These are phyloP conservation scores for Formica selysi DNA, from an alignment of 1,140 invertebrate genomes.

Conservation along the genomic window DNA sequence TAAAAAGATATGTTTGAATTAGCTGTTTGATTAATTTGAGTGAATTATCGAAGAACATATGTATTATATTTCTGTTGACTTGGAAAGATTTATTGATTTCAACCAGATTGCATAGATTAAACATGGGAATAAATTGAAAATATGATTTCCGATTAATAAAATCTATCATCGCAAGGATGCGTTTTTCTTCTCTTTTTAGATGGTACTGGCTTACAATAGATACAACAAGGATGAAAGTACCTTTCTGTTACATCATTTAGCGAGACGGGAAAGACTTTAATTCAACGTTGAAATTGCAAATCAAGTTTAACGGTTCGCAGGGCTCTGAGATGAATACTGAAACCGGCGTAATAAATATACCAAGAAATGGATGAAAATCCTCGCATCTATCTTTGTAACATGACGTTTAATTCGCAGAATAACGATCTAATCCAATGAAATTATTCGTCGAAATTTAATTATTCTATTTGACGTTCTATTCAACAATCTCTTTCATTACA, in stretches of 20 bases:
- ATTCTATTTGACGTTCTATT: background rate
- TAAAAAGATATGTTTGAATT: background rate
- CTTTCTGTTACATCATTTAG: conserved; percentile 23
- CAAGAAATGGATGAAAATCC: background rate
- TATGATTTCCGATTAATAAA: background rate
- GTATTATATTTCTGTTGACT: background rate
- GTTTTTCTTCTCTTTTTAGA: background rate
- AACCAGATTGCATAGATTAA: background rate
- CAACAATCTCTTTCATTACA: background rate
- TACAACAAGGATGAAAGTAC: conserved; percentile 6
- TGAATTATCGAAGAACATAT: background rate
- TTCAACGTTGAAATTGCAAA: conserved; percentile 61
- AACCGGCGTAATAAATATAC: conserved; percentile 44
- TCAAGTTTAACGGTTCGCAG: conserved; percentile 41
- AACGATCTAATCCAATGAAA: conserved; percentile 2
- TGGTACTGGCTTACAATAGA: background rate
- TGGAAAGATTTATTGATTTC: conserved; percentile 3
- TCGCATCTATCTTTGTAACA: conserved; percentile 14
- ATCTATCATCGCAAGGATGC: background rate
- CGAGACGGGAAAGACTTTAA: conserved; percentile 42
- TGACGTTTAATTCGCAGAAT: conserved; percentile 27
- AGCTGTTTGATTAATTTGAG: background rate
- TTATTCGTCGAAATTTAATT: conserved; percentile 1
- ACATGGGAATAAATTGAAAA: background rate
- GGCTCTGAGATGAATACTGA: conserved; percentile 48